A percentile compares a stretch with the other conserved stretches of the same genome.
Evolutionary conservation across 2,888 invertebrate genomes (phyloP).

Genomic region (Sminthurides aquaticus): DNA sequence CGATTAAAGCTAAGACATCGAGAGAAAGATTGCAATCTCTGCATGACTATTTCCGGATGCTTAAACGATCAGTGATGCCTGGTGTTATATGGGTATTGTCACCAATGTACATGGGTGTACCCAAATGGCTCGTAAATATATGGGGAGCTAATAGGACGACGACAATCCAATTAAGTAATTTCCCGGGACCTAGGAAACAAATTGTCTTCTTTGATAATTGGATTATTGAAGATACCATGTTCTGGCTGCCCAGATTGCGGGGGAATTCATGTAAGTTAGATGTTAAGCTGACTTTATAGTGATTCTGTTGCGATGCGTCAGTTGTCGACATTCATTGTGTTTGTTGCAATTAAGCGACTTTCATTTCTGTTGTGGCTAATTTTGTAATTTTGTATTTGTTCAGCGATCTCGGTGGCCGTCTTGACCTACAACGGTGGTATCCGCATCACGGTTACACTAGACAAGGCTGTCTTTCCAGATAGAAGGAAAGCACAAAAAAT

Average conservation of each 20-base stretch:
- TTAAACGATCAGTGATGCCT: slow-evolving; percentile 11
- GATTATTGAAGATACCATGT: slow-evolving; percentile 14
- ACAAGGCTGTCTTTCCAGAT: slow-evolving; percentile 13
- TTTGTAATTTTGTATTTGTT: neutral
- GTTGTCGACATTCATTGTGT: too few relatives aligned
- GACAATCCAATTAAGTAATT: slow-evolving; percentile 18
- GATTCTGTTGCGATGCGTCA: too few relatives aligned
- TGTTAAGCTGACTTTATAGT: neutral
- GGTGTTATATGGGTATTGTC: slow-evolving; percentile 11
- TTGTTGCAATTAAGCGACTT: neutral
- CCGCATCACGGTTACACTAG: neutral
- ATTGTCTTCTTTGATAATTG: slow-evolving; percentile 13
- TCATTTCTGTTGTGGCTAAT: neutral
- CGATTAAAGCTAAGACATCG: neutral
- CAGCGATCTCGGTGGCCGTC: slow-evolving; percentile 13
- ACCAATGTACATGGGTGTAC: slow-evolving; percentile 16
- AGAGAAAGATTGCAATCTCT: neutral
- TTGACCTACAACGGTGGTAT: slow-evolving; percentile 15
- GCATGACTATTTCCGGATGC: slow-evolving; percentile 1
- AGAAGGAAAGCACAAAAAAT: slow-evolving; percentile 8
- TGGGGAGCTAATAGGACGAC: slow-evolving; percentile 13
- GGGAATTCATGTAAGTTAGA: slow-evolving; percentile 15
- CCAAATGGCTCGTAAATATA: slow-evolving; percentile 5
- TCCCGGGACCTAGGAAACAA: slow-evolving; percentile 15
- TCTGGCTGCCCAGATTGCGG: slow-evolving; percentile 11